A percentile compares a stretch with the other conserved stretches of the same genome.
These are phyloP conservation scores for Meloe dianella DNA, from an alignment of 2,888 invertebrate species.

Conservation along the genomic window DNA sequence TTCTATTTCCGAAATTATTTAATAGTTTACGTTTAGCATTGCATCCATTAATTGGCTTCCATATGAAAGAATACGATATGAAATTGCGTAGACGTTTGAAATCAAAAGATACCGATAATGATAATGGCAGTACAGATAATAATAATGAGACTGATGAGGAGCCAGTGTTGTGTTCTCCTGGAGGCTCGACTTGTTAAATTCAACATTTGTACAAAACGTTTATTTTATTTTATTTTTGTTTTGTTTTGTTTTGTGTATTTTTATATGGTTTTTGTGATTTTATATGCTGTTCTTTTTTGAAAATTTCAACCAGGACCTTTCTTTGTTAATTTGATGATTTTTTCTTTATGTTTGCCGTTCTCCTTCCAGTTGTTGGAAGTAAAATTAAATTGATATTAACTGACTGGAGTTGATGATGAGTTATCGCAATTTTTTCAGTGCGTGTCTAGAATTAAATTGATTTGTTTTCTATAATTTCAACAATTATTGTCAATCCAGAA, in stretches of 20 bases:
- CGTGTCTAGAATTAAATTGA: conserved; percentile 32
- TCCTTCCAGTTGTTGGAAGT: conserved; percentile 38
- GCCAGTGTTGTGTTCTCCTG: conserved; percentile 62
- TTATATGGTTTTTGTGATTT: conserved; percentile 15
- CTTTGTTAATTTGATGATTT: too few species aligned
- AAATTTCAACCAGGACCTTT: not conserved
- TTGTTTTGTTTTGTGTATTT: too few species aligned
- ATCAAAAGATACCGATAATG: conserved; percentile 62
- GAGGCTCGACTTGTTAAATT: conserved; percentile 40
- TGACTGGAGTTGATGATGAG: conserved; percentile 37
- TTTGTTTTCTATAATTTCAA: conserved; percentile 1
- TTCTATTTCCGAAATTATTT: conserved; percentile 76
- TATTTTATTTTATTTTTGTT: conserved; percentile 14
- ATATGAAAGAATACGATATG: conserved; percentile 63
- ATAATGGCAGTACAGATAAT: conserved; percentile 63
- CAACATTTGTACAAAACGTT: not conserved
- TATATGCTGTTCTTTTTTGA: conserved; percentile 21
- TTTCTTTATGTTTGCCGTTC: conserved; percentile 3
- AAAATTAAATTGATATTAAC: conserved; percentile 30
- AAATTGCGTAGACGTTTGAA: conserved; percentile 67
- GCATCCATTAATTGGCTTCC: conserved; percentile 71
- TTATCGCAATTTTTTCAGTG: conserved; percentile 29
- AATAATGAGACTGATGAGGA: conserved; percentile 73
- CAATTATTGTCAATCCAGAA: too few species aligned
- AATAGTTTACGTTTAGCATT: conserved; percentile 77